Conservation (phyloP, 2,888 invertebrate species). For the Drosophila greeni region DNA sequence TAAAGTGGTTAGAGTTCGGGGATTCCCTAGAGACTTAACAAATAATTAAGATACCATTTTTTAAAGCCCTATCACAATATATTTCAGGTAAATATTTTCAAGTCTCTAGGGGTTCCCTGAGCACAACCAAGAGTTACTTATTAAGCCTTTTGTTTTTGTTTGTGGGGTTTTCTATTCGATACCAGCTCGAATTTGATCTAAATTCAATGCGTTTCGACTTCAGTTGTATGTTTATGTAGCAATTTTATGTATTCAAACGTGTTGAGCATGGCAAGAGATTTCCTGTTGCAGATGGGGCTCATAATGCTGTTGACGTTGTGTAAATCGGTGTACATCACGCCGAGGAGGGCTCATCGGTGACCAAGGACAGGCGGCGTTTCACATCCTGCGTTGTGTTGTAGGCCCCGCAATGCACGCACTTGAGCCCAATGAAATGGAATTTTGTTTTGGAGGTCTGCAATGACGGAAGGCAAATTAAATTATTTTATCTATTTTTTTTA, state of each 20-base stretch:
- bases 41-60: conserved; percentile 8
- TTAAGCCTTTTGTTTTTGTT: conserved; percentile 18
- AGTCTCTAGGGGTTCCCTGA: conserved; percentile 5
- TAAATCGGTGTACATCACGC: conserved; percentile 64
- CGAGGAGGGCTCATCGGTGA: conserved; percentile 75
- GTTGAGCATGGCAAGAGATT: conserved; percentile 70
- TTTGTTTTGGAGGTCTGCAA: conserved; percentile 87
- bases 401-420: conserved; percentile 92
- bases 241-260: conserved; percentile 50
- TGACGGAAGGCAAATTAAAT: conserved; percentile 5
- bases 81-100: conserved; percentile 6
- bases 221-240: conserved; percentile 33
- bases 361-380: conserved; percentile 76
- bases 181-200: conserved; percentile 74
- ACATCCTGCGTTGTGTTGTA: conserved; percentile 91
- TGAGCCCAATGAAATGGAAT: conserved; percentile 92
- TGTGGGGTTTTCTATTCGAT: conserved; percentile 64
- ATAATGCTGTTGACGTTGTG: conserved; percentile 12
- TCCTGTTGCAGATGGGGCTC: conserved; percentile 38
- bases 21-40: conserved; percentile 6
- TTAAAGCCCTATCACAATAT: conserved; percentile 19
- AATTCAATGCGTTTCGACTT: conserved; percentile 66
- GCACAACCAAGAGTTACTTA: conserved; percentile 5
- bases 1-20: neutral
- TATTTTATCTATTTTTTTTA: neutral